phyloP scores from a whole-genome alignment of 1,140 invertebrate species.

The Achroia grisella region DNA sequence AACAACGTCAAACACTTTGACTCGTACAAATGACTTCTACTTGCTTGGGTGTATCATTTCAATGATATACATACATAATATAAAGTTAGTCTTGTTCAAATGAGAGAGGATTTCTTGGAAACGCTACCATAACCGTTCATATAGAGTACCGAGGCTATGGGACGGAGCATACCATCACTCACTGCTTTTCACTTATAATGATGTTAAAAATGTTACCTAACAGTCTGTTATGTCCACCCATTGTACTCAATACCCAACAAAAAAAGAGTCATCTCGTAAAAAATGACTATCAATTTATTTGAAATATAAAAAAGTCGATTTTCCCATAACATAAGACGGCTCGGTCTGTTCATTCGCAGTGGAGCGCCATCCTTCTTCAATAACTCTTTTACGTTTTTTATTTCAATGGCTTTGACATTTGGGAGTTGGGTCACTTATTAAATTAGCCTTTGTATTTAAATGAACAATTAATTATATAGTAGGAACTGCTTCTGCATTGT shows the following conservation, averaged over 20 bases:
- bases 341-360: slow-evolving; percentile 38
- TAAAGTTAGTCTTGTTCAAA: too few relatives aligned
- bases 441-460: slow-evolving; percentile 73
- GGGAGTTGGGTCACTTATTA: slow-evolving; percentile 65
- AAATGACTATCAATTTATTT: slow-evolving; percentile 72
- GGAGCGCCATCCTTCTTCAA: slow-evolving; percentile 58
- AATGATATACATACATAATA: too few relatives aligned
- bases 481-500: too few relatives aligned
- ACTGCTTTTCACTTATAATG: slow-evolving; percentile 69
- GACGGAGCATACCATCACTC: slow-evolving; percentile 43
- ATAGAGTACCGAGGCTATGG: neutral
- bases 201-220: slow-evolving; percentile 71
- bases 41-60: too few relatives aligned
- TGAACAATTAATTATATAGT: slow-evolving; percentile 53
- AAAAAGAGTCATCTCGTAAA: slow-evolving; percentile 45
- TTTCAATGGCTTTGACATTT: slow-evolving; percentile 65
- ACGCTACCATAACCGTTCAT: neutral
- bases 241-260: slow-evolving; percentile 65
- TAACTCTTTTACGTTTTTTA: slow-evolving; percentile 56
- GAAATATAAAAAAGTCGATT: slow-evolving; percentile 57
- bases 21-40: too few relatives aligned
- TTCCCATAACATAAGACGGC: slow-evolving; percentile 52
- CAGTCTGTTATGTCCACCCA: slow-evolving; percentile 64
- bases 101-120: slow-evolving; percentile 4
- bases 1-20: too few relatives aligned